Evolutionary conservation across 2,888 invertebrate species (phyloP).

Genomic region (Dascillus cervinus): DNA sequence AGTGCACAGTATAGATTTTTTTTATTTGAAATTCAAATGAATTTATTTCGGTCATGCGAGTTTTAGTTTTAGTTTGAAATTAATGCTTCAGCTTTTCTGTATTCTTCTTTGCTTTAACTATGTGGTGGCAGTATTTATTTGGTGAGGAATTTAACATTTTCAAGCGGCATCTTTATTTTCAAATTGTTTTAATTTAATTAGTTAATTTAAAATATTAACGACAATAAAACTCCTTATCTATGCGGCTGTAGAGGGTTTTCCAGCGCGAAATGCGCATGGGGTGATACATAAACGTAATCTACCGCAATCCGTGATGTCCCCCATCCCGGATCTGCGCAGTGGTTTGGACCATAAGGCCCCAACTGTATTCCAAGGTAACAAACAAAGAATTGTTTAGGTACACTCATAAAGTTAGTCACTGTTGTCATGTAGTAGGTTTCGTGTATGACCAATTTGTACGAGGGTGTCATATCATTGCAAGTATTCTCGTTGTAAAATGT

Average conservation of each 20-base stretch:
- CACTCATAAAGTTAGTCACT: background rate
- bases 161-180: background rate
- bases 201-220: background rate
- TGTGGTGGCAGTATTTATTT: conserved; percentile 36
- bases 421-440: no score
- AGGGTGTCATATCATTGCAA: no score
- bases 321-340: conserved; percentile 82
- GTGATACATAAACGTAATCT: conserved; percentile 78
- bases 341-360: conserved; percentile 49
- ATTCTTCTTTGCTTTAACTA: conserved; percentile 21
- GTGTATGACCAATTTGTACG: no score
- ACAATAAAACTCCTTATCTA: no score
- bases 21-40: conserved; percentile 4
- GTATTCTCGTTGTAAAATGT: no score
- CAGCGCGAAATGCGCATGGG: conserved; percentile 72
- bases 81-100: conserved; percentile 21
- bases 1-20: conserved; percentile 14
- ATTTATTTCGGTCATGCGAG: conserved; percentile 11
- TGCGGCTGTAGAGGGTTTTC: conserved; percentile 53
- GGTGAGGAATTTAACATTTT: conserved; percentile 24
- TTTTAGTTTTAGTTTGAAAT: conserved; percentile 19
- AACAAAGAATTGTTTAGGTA: background rate
- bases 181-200: background rate
- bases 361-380: conserved; percentile 46
- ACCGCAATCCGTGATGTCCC: conserved; percentile 72